Evolutionary conservation across 2,888 invertebrate genomes (phyloP), one percentile per base, ranked within the genome.

Genomic region (Pollenia griseotomentosa): DNA sequence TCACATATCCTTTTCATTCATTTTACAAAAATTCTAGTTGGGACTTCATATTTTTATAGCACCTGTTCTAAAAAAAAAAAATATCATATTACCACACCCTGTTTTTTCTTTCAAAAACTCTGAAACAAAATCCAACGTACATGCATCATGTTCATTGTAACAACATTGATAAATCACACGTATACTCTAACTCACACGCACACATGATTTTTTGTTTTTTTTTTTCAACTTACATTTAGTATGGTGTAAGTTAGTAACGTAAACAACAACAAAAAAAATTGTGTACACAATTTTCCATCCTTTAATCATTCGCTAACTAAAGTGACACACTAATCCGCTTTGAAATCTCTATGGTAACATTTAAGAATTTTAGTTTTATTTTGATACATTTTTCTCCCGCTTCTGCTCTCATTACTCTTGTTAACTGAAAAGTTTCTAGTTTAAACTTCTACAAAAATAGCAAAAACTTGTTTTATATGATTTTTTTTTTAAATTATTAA

Each of bases 291-390:
- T 74, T 74, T 61, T 33, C 44, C 9, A 33, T 68, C 61, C 53
- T 83, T 84, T 84, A 87, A 87, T 87, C 87, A 84, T 83, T 87
- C 86, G 81, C 71, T 63, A 81, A 33, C 42, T 73, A 77, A 59
- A 78, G 68, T 78, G 84, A 84, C 87, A 81, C 63, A 74, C 87
- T 87, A 87, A 87, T 87, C 87, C 80, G 66, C 73, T 81, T 84
- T 81, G 77, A 86, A 86, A 81, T 68, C 78, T 78, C 57, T 66
- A 77, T 63, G 44, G 81, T 63, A 78, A 78, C 73, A 83, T 80
- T 57, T 78, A 40, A 78, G 78, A 53, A 80, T 80, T 80, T 80
- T 10, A 11, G 46, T 74, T 65, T 48, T 79, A 65, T 53, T 81
- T 75, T 77, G 42, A 59, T 59, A 57, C 16, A 66, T 66, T 46